A percentile compares a stretch with the other conserved stretches of the same genome.
phyloP scores from a whole-genome alignment of 2,797 vertebrate genomes.

The Jordanella pulchra region DNA sequence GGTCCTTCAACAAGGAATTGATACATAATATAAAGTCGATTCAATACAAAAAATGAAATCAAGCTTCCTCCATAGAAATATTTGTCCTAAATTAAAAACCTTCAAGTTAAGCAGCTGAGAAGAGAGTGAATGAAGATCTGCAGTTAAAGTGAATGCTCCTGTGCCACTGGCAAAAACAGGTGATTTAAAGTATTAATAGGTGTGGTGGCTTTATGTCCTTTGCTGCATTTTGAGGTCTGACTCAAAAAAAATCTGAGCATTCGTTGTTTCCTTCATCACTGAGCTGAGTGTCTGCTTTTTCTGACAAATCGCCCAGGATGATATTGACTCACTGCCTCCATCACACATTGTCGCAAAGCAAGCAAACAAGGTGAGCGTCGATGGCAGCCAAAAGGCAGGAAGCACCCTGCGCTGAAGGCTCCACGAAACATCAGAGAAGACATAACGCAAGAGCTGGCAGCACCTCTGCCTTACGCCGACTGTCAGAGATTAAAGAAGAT shows the following conservation, averaged over 20 bases:
- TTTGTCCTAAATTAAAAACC: not conserved
- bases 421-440: constrained; percentile 71
- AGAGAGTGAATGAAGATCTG: not conserved
- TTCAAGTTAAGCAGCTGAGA: not conserved
- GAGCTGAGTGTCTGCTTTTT: constrained; percentile 37
- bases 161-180: not conserved
- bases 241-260: constrained; percentile 14
- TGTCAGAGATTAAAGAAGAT: constrained; percentile 83
- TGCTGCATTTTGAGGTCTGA: constrained; percentile 34
- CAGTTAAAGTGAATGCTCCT: not conserved
- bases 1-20: not conserved
- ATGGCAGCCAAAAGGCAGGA: constrained; percentile 53
- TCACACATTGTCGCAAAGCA: constrained; percentile 49
- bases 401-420: constrained; percentile 49
- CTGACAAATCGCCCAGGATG: constrained; percentile 52
- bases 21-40: not conserved
- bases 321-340: constrained; percentile 64
- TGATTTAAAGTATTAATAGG: not conserved
- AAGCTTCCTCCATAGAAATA: not conserved
- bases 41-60: not conserved
- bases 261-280: constrained; percentile 39
- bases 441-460: constrained; percentile 56
- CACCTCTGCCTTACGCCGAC: constrained; percentile 55
- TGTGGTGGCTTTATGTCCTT: constrained; percentile 25
- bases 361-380: constrained; percentile 63